Base-by-base conservation (phyloP, 2,113 vertebrate genomes). In the Silurus meridionalis region DNA sequence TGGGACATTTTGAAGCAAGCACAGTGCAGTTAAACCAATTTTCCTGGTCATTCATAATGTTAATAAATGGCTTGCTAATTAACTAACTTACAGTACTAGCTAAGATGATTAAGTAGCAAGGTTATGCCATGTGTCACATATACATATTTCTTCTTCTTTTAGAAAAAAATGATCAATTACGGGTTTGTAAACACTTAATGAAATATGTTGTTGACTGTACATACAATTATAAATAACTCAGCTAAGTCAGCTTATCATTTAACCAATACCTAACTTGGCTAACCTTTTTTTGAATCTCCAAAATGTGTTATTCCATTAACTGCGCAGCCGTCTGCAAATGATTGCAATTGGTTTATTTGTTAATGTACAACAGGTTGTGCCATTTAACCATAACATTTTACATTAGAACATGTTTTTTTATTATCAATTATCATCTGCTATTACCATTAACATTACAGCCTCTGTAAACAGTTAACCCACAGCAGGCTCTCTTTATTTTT, bases 1-100 rank as follows among this genome's bases (percentile, higher is more conserved):
- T 80, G 79, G 25, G 57, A 61, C 57, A 80, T 80, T 80, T 80
- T 79, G 53, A 79, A 79, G 55, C 11, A 60, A 55, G 52, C 19
- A 46, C 15, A 80, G 15, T 60, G 57, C 55, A 57, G 13, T n/a
- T 60, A 8, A 80, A 80, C 14, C 15, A 9, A 37, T 37, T 37
- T 80, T 80, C 1, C 13, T 80, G 14, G 4, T 60, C 58, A 80
- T 80, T 80, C 37, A 80, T 60, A 80, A 60, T 60, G n/a, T 17
- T 60, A 15, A 78, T 25, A 60, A 19, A 10, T 37, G 6, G n/a
- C 2, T 71, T 67, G 23, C 13, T 78, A 55, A 14, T 52, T 78
- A 55, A 52, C 50, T n/a, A 77, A 48, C 71, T 48, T 74, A 37
- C 37, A 37, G 37, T 37, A 48, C 37, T 74, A 74, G 5, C 15